Percentiles rank a stretch among this genome's conserved stretches.
These are phyloP conservation scores for Labroides dimidiatus DNA, from an alignment of 2,797 vertebrate species.

Conservation along the genomic window DNA sequence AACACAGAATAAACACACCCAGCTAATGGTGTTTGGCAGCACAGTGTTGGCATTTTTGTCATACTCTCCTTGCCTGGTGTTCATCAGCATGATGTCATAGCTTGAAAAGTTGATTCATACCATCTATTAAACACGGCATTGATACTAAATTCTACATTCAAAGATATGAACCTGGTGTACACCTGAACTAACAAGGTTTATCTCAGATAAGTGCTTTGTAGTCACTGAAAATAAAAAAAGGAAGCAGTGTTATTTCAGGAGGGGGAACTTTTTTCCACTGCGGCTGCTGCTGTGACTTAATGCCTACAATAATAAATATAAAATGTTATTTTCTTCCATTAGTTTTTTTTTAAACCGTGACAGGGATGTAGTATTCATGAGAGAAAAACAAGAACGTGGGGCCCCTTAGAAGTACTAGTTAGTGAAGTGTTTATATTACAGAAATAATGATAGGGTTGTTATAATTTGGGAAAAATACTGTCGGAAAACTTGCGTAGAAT, in stretches of 20 bases:
- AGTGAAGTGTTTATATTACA: background rate
- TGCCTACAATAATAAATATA: background rate
- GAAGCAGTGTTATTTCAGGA: rapidly evolving
- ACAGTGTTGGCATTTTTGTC: background rate
- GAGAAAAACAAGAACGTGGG: background rate
- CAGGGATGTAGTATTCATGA: too few species aligned
- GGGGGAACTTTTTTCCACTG: background rate
- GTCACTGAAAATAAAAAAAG: background rate
- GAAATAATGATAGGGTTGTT: rapidly evolving
- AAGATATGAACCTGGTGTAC: background rate
- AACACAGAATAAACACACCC: conserved; percentile 7
- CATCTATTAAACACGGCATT: background rate
- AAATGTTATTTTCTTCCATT: background rate
- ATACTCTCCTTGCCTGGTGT: background rate
- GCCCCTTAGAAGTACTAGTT: background rate
- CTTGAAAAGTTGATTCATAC: too few species aligned
- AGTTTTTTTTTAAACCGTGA: background rate
- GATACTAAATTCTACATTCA: background rate
- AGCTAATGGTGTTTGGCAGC: too few species aligned
- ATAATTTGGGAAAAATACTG: background rate
- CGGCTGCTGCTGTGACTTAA: background rate
- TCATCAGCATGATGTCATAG: background rate
- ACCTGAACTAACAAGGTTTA: background rate
- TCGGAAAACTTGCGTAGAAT: background rate
- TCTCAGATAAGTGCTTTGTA: background rate